Evolutionary conservation across 2,888 invertebrate species (phyloP).

Genomic region (Sipha maydis): DNA sequence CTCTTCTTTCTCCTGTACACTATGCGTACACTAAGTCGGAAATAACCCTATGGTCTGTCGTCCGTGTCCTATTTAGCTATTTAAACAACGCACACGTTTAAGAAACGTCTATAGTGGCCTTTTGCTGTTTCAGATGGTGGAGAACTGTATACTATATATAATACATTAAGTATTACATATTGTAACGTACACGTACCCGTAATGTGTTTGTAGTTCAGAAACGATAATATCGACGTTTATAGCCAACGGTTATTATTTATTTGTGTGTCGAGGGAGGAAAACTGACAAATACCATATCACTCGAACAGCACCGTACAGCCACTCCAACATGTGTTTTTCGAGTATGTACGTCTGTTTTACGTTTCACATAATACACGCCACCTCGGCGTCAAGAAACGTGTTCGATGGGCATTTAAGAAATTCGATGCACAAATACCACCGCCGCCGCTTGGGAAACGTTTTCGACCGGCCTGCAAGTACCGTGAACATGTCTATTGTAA

Average conservation of each 20-base stretch:
- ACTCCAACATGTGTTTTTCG: slow-evolving; percentile 47
- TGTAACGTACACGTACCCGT: not conserved
- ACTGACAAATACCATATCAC: not conserved
- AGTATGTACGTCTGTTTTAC: slow-evolving; percentile 50
- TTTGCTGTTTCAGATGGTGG: slow-evolving; percentile 25
- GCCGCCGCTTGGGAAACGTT: not conserved
- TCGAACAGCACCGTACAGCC: not conserved
- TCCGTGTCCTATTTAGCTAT: slow-evolving; percentile 34
- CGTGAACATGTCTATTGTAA: not conserved
- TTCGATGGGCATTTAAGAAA: slow-evolving; percentile 44
- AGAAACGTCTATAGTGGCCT: slow-evolving; percentile 32
- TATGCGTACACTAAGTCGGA: slow-evolving; percentile 6
- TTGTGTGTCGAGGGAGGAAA: not conserved
- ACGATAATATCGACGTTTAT: slow-evolving; percentile 39
- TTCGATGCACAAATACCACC: slow-evolving; percentile 35
- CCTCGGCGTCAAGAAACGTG: slow-evolving; percentile 40
- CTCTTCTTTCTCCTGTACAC: not conserved
- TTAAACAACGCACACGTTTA: slow-evolving; percentile 15
- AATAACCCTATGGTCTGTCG: slow-evolving; percentile 45
- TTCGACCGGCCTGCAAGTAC: not conserved
- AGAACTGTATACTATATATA: not conserved
- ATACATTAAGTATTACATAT: not conserved
- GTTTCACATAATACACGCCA: slow-evolving; percentile 24
- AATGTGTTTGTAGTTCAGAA: slow-evolving; percentile 39
- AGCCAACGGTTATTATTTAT: slow-evolving; percentile 24